These are phyloP conservation scores for Xylocopa sonorina DNA, from an alignment of 1,140 invertebrate species.

Conservation along the genomic window DNA sequence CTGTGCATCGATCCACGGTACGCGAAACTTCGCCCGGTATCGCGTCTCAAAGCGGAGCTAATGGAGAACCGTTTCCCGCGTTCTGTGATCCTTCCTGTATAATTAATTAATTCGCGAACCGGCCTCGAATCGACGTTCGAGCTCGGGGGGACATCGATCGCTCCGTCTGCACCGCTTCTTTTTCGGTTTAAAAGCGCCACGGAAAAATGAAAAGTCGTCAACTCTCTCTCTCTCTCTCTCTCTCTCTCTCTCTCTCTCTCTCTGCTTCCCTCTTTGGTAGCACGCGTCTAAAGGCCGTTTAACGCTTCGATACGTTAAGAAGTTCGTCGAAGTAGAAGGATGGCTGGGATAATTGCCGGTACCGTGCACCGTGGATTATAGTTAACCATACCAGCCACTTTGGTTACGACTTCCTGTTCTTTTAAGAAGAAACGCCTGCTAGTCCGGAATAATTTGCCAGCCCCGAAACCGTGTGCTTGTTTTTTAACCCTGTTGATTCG, in stretches of 20 bases:
- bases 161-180: not conserved
- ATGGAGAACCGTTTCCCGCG: slow-evolving; percentile 7
- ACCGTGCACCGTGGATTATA: slow-evolving; percentile 10
- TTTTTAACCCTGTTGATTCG: not conserved
- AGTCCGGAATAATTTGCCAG: not conserved
- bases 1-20: slow-evolving; percentile 1
- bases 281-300: slow-evolving; percentile 31
- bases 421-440: not conserved
- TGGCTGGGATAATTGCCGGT: slow-evolving; percentile 17
- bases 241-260: no score
- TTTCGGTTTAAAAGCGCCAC: no score
- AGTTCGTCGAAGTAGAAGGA: slow-evolving; percentile 13
- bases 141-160: not conserved
- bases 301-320: slow-evolving; percentile 27
- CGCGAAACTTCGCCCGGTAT: not conserved
- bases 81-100: not conserved
- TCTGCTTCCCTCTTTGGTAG: no score
- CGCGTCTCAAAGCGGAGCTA: slow-evolving; percentile 27
- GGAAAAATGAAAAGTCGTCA: not conserved
- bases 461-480: not conserved
- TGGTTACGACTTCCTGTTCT: not conserved
- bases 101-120: slow-evolving; percentile 17
- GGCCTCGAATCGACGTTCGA: not conserved
- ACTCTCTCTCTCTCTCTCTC: no score
- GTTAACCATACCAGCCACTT: slow-evolving; percentile 21